Percentiles rank a stretch among this genome's conserved stretches.
Conservation (phyloP, 1,140 invertebrate species). For the Eurosta solidaginis region DNA sequence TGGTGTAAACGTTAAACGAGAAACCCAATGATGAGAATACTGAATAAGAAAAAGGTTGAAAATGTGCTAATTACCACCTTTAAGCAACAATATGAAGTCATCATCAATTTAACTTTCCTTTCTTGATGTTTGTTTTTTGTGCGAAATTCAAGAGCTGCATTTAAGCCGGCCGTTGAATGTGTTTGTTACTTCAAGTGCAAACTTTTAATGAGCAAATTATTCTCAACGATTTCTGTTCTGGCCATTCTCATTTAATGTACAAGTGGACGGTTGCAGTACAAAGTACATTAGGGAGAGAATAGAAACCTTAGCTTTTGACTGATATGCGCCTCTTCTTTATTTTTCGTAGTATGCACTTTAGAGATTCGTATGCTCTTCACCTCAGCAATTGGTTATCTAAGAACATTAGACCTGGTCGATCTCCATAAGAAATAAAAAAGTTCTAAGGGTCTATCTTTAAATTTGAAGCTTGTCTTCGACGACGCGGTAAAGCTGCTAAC, state of each 20-base stretch:
- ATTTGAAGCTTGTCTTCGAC: too few species aligned
- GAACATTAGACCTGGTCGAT: too few species aligned
- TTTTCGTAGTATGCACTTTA: too few species aligned
- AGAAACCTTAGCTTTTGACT: too few species aligned
- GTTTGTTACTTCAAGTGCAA: background rate
- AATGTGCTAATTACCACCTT: background rate
- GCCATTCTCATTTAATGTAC: background rate
- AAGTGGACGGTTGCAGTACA: too few species aligned
- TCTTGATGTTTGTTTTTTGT: background rate
- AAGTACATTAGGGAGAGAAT: too few species aligned
- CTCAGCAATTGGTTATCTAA: too few species aligned
- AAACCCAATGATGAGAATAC: background rate
- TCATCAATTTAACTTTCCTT: background rate
- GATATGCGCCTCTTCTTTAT: too few species aligned
- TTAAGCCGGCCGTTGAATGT: background rate
- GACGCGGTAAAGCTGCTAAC: too few species aligned
- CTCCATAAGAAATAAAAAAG: too few species aligned
- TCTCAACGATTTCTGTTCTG: background rate
- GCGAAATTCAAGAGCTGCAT: background rate
- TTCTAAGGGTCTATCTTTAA: too few species aligned
- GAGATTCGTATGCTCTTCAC: too few species aligned
- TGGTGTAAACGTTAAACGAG: background rate
- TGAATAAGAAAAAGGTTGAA: background rate
- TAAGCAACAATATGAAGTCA: background rate
- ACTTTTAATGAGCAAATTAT: conserved; percentile 20